These are phyloP conservation scores for Scaptomyza flava DNA, from an alignment of 2,888 invertebrate species.

Conservation along the genomic window DNA sequence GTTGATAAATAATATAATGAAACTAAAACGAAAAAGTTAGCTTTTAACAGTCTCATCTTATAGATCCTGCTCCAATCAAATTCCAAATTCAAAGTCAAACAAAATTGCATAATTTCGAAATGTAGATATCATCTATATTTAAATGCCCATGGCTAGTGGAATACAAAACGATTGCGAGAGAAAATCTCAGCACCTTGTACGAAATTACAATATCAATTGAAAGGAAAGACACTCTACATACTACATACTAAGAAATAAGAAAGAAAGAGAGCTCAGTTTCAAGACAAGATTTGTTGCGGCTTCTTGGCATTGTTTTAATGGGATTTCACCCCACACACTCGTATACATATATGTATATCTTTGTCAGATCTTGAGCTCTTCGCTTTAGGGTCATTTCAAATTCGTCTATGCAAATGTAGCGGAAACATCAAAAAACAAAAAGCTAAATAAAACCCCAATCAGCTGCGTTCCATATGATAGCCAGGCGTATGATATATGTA, in stretches of 20 bases:
- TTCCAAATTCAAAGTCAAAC: not conserved
- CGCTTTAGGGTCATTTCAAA: constrained; percentile 26
- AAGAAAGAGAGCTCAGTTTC: not conserved
- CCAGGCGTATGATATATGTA: constrained; percentile 3
- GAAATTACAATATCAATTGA: constrained; percentile 54
- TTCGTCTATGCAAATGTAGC: constrained; percentile 74
- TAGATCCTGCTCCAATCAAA: not conserved
- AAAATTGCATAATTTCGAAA: constrained; percentile 11
- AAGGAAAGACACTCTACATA: constrained; percentile 1
- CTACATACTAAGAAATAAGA: not conserved
- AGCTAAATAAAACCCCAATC: constrained; percentile 21
- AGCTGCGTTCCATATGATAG: constrained; percentile 29
- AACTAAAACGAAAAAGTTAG: too few species aligned
- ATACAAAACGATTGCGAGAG: constrained; percentile 11
- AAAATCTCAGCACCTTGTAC: constrained; percentile 3
- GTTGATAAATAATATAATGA: too few species aligned
- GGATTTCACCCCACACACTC: not conserved
- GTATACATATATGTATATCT: constrained; percentile 4
- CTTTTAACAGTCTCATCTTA: not conserved
- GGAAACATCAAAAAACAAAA: constrained; percentile 56
- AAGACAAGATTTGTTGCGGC: constrained; percentile 1
- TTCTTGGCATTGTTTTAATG: constrained; percentile 46
- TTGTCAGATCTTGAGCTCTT: constrained; percentile 19
- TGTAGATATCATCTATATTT: constrained; percentile 8
- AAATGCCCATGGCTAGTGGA: constrained; percentile 8